These are phyloP conservation scores for Ibycter americanus DNA, from an alignment of 2,797 vertebrate species.

Conservation along the genomic window DNA sequence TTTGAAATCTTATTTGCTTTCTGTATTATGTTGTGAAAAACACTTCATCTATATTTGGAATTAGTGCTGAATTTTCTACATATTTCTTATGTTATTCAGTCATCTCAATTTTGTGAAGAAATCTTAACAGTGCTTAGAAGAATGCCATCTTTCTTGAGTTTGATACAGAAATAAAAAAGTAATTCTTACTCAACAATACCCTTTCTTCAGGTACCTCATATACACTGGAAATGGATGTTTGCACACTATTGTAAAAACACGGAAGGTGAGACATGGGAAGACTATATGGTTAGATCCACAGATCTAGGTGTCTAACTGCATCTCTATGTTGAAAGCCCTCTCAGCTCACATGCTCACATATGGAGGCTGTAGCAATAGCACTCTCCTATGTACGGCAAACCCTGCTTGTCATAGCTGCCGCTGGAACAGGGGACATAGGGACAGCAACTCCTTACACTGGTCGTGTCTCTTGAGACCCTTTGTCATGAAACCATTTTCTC, in stretches of 20 bases:
- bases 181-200: neutral
- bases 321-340: neutral
- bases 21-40: neutral
- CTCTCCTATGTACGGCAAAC: neutral
- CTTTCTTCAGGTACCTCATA: neutral
- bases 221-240: neutral
- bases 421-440: neutral
- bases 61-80: neutral
- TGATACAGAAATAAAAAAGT: neutral
- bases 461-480: neutral
- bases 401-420: neutral
- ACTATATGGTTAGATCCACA: neutral
- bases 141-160: neutral
- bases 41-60: neutral
- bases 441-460: accelerated
- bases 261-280: neutral
- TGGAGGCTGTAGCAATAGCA: neutral
- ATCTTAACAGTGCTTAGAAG: neutral
- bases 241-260: neutral
- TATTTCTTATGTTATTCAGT: neutral
- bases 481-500: neutral
- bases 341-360: accelerated
- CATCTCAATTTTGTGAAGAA: neutral
- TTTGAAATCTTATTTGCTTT: neutral
- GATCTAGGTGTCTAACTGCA: neutral